Conservation (phyloP, 2,888 invertebrate genomes). For the Macropis europaea region DNA sequence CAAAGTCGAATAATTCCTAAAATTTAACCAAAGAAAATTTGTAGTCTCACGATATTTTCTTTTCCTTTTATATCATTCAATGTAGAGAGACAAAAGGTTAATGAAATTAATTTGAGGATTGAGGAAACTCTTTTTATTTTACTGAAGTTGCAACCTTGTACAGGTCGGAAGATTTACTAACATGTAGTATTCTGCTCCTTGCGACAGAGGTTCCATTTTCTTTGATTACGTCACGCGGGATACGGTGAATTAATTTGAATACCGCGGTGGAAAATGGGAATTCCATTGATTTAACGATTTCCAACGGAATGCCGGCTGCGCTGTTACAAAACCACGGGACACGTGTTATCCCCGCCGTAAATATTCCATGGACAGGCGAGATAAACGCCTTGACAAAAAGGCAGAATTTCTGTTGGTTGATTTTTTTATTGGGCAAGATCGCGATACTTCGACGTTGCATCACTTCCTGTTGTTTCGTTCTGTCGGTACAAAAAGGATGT, state of each 20-base stretch:
- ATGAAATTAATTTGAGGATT: too few species aligned
- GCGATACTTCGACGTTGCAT: not conserved
- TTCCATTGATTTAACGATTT: conserved; percentile 45
- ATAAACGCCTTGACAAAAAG: not conserved
- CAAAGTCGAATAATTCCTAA: too few species aligned
- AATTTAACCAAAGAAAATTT: too few species aligned
- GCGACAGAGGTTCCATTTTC: too few species aligned
- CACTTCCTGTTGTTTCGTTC: conserved; percentile 13
- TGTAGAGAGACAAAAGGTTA: too few species aligned
- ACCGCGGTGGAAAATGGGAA: conserved; percentile 16
- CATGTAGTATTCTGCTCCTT: too few species aligned
- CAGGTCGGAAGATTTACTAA: too few species aligned
- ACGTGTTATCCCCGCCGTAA: conserved; percentile 13
- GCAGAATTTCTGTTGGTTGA: not conserved
- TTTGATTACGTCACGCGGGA: not conserved
- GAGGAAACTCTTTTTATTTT: too few species aligned
- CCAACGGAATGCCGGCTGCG: conserved; percentile 27
- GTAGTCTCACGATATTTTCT: too few species aligned
- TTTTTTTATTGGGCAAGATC: conserved; percentile 11
- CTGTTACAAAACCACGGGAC: conserved; percentile 11
- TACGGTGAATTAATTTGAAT: not conserved
- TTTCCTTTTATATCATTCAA: too few species aligned
- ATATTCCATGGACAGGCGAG: conserved; percentile 9
- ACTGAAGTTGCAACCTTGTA: too few species aligned
- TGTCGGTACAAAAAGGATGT: not conserved